A percentile compares a stretch with the other conserved stretches of the same genome.
phyloP scores from a whole-genome alignment of 37 sponge, comb jelly and placozoan genomes.

The Beroe forskalii region DNA sequence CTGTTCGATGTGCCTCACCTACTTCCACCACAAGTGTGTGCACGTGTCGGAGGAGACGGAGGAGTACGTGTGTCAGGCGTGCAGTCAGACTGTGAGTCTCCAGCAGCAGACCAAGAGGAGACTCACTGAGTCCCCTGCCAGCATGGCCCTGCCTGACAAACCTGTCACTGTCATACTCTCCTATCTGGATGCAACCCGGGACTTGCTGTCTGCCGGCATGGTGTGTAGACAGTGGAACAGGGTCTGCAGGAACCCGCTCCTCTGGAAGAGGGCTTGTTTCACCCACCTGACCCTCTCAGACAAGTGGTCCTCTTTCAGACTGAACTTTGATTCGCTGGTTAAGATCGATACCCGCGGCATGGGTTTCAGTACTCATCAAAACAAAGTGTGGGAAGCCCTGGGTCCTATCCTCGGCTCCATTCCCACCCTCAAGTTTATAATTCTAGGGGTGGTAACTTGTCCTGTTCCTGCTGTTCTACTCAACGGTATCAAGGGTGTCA shows the following conservation, averaged over 20 bases:
- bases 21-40: constrained; percentile 55
- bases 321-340: neutral
- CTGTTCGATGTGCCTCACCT: constrained; percentile 51
- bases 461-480: constrained; percentile 2
- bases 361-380: constrained; percentile 13
- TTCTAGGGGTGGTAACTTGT: neutral
- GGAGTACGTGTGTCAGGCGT: constrained; percentile 39
- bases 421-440: constrained; percentile 21
- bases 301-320: constrained; percentile 16
- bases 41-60: constrained; percentile 13
- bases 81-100: neutral
- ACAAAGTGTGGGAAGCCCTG: constrained; percentile 32
- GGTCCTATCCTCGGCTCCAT: constrained; percentile 27
- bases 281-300: neutral
- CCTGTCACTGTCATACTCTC: constrained; percentile 8
- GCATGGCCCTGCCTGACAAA: neutral
- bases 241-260: neutral
- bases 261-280: constrained; percentile 14
- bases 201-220: neutral
- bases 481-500: constrained; percentile 24
- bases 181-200: neutral
- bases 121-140: neutral
- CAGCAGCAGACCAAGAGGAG: constrained; percentile 26
- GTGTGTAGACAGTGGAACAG: constrained; percentile 38
- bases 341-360: constrained; percentile 22